These are phyloP conservation scores for Polydesmus complanatus DNA, from an alignment of 2,888 invertebrate genomes.

Conservation along the genomic window DNA sequence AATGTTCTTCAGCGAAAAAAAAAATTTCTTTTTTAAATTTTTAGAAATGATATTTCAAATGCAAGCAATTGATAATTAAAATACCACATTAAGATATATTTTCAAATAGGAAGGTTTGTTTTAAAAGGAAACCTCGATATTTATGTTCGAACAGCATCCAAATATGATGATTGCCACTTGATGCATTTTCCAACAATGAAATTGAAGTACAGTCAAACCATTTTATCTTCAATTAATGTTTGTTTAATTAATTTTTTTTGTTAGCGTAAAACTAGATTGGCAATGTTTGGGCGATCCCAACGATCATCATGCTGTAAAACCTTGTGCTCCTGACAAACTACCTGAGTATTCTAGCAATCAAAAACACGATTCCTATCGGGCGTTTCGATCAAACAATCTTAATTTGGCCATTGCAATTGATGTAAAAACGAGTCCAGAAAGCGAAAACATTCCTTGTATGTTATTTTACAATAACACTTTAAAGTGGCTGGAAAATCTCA, in stretches of 20 bases:
- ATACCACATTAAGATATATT: too few species aligned
- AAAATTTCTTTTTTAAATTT: too few species aligned
- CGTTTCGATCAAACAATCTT: constrained; percentile 76
- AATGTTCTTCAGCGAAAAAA: constrained; percentile 4
- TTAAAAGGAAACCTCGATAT: constrained; percentile 89
- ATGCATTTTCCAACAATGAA: constrained; percentile 80
- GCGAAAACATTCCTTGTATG: constrained; percentile 33
- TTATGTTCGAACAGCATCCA: constrained; percentile 90
- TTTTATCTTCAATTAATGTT: background rate
- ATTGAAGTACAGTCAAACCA: constrained; percentile 45
- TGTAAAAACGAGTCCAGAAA: constrained; percentile 52
- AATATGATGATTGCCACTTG: constrained; percentile 94
- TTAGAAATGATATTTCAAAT: too few species aligned
- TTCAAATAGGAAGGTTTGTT: constrained; percentile 46
- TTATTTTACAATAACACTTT: constrained; percentile 85
- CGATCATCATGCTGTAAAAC: constrained; percentile 89
- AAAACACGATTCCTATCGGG: constrained; percentile 89
- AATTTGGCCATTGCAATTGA: constrained; percentile 65
- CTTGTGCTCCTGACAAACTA: constrained; percentile 87
- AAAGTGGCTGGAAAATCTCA: constrained; percentile 89
- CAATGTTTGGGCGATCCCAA: constrained; percentile 80
- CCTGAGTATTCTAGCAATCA: constrained; percentile 93
- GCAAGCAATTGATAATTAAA: too few species aligned
- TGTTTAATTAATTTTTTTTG: constrained; percentile 1
- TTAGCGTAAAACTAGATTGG: constrained; percentile 67